A percentile compares a stretch with the other conserved stretches of the same genome.
phyloP scores from a whole-genome alignment of 1,140 invertebrate genomes.

The Patella vulgata region DNA sequence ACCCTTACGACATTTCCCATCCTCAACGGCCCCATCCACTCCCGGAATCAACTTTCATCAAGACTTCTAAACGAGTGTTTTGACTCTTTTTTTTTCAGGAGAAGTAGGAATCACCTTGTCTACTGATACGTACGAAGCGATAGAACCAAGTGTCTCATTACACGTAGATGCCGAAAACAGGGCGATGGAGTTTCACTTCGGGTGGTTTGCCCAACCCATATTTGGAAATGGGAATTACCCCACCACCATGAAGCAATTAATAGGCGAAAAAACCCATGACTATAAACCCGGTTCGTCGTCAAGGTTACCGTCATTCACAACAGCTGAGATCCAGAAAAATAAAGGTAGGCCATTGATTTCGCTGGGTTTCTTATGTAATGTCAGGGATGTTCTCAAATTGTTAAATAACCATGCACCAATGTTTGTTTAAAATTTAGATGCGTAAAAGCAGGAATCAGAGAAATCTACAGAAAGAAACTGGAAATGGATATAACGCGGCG shows the following conservation, averaged over 20 bases:
- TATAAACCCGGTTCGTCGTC: conserved; percentile 35
- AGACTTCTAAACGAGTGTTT: conserved; percentile 4
- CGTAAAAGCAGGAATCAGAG: no score
- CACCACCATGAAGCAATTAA: conserved; percentile 51
- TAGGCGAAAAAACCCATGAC: conserved; percentile 44
- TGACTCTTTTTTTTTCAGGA: conserved; percentile 23
- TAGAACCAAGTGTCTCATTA: conserved; percentile 21
- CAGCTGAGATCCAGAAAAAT: conserved; percentile 30
- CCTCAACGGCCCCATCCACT: conserved; percentile 68
- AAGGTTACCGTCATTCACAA: conserved; percentile 45
- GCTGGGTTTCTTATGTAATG: no score
- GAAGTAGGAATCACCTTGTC: conserved; percentile 47
- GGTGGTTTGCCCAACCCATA: conserved; percentile 64
- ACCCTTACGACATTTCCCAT: no score
- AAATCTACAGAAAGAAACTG: no score
- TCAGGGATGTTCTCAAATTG: no score
- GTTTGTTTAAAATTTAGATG: no score
- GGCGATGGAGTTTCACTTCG: conserved; percentile 53
- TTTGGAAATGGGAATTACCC: conserved; percentile 60
- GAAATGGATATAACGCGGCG: no score
- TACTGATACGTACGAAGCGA: conserved; percentile 42
- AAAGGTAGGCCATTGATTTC: conserved; percentile 48
- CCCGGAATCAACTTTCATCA: no score
- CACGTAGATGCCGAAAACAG: conserved; percentile 49
- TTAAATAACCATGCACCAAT: no score